phyloP scores from a whole-genome alignment of 2,888 invertebrate species.

The Hartigia nigra region DNA sequence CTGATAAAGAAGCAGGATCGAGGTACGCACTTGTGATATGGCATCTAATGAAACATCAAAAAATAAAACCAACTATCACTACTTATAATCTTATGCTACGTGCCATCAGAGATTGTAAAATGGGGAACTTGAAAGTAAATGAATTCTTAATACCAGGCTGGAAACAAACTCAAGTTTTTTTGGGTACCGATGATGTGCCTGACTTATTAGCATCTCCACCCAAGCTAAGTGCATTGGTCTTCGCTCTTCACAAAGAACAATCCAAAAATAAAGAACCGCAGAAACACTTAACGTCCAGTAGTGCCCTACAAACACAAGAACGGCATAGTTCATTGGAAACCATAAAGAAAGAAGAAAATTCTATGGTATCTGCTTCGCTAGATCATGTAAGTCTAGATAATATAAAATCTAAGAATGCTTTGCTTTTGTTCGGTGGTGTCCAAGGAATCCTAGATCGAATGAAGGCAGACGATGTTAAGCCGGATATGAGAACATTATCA shows the following conservation, averaged over 20 bases:
- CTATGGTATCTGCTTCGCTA: background rate
- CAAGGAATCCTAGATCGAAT: constrained; percentile 82
- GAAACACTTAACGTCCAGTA: background rate
- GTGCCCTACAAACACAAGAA: background rate
- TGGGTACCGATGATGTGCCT: constrained; percentile 66
- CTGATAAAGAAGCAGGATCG: constrained; percentile 83
- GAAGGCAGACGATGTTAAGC: constrained; percentile 74
- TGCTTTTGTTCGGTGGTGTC: constrained; percentile 83
- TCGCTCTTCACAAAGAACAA: background rate
- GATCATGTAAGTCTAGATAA: constrained; percentile 21
- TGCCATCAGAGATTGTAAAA: constrained; percentile 82
- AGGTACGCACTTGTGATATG: constrained; percentile 86
- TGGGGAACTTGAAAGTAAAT: constrained; percentile 70
- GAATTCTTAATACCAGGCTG: constrained; percentile 34
- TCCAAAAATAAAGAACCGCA: background rate
- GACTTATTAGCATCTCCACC: constrained; percentile 73
- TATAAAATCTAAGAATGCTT: constrained; percentile 70
- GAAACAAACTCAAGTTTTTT: constrained; percentile 23
- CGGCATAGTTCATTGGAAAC: background rate
- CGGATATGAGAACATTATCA: constrained; percentile 84
- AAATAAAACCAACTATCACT: constrained; percentile 76
- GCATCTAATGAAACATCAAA: constrained; percentile 79
- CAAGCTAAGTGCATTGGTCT: constrained; percentile 28
- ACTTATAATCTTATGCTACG: constrained; percentile 86
- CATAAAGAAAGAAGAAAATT: background rate